phyloP scores from a whole-genome alignment of 2,113 vertebrate genomes.

The Hypocryptadius cinnamomeus region DNA sequence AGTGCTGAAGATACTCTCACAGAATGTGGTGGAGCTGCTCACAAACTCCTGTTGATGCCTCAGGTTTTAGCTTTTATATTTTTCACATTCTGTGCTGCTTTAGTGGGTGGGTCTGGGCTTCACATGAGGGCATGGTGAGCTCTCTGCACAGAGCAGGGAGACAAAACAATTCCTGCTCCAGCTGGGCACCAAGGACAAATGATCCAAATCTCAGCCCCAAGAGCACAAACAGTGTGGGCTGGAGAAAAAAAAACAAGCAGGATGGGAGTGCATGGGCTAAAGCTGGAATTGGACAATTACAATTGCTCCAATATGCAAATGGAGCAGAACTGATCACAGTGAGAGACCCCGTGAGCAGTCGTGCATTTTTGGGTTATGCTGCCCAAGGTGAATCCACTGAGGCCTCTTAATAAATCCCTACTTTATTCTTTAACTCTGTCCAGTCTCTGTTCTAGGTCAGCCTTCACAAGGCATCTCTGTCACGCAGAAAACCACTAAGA shows the following conservation, averaged over 20 bases:
- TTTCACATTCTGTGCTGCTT: not conserved
- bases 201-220: not conserved
- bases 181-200: not conserved
- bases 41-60: not conserved
- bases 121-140: rapidly evolving
- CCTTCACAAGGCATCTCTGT: not conserved
- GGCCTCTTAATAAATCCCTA: not conserved
- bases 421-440: not conserved
- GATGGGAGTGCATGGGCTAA: not conserved
- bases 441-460: not conserved
- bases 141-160: not conserved
- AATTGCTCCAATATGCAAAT: not conserved
- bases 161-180: not conserved
- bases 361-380: not conserved
- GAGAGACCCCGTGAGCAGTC: not conserved
- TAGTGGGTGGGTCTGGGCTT: not conserved
- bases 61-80: not conserved
- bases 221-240: not conserved
- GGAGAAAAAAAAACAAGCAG: not conserved
- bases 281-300: not conserved
- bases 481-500: not conserved
- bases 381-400: not conserved
- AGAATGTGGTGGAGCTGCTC: not conserved
- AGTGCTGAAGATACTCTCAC: not conserved
- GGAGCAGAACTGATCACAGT: not conserved